Evolutionary conservation across 2,888 invertebrate genomes (phyloP).

Genomic region (Mythimna lalbum): DNA sequence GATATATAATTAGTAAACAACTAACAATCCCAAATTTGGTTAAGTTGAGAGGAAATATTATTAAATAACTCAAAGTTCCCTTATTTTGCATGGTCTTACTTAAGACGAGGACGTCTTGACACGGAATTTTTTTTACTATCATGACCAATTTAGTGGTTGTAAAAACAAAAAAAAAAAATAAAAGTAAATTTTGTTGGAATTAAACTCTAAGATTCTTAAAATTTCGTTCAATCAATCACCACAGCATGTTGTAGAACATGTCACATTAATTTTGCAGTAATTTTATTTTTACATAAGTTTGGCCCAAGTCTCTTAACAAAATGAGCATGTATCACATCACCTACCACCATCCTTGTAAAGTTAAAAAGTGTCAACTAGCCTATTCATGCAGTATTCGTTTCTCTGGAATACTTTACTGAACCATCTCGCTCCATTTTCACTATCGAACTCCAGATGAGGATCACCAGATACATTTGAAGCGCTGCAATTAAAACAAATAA

Average conservation of each 20-base stretch:
- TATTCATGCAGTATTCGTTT: conserved; percentile 75
- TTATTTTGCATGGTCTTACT: background rate
- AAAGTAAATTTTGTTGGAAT: background rate
- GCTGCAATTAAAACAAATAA: conserved; percentile 73
- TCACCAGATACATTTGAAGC: conserved; percentile 85
- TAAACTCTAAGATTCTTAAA: background rate
- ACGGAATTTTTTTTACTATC: background rate
- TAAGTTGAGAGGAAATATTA: background rate
- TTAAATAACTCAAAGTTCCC: background rate
- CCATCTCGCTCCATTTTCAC: conserved; percentile 87
- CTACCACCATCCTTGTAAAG: background rate
- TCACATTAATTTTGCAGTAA: background rate
- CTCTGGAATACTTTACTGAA: conserved; percentile 85
- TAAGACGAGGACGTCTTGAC: background rate
- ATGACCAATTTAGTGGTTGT: background rate
- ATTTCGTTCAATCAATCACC: background rate
- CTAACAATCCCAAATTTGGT: background rate
- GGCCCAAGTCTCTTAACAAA: background rate
- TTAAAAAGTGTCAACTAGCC: conserved; percentile 4
- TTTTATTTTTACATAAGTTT: background rate
- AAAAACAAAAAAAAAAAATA: background rate
- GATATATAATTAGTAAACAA: background rate
- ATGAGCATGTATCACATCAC: background rate
- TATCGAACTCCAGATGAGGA: conserved; percentile 86
- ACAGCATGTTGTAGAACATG: no score